Percentiles rank a stretch among this genome's conserved stretches.
Conservation (phyloP, 2,113 vertebrate species). For the Mirza zaza region DNA sequence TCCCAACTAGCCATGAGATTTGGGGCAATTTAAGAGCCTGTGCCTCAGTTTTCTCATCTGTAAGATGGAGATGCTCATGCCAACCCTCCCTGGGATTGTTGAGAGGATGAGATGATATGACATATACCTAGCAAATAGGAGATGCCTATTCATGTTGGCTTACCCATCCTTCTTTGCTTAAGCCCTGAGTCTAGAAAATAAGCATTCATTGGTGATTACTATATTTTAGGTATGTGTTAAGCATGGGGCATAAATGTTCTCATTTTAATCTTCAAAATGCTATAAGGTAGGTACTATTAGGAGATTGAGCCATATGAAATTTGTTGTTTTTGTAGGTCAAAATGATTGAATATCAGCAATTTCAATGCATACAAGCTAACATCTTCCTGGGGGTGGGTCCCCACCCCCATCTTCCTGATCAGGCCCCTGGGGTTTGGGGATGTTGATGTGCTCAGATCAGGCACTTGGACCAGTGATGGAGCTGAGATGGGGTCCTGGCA, state of each 20-base stretch:
- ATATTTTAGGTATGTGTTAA: not conserved
- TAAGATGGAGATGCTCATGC: not conserved
- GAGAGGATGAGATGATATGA: not conserved
- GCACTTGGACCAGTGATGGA: not conserved
- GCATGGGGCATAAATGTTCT: rapidly evolving
- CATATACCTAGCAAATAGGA: not conserved
- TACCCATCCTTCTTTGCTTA: not conserved
- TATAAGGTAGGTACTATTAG: not conserved
- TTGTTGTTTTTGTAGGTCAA: not conserved
- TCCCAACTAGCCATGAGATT: not conserved
- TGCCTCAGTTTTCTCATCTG: not conserved
- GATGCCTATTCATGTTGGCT: rapidly evolving
- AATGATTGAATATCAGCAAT: not conserved
- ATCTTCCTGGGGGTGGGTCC: not conserved
- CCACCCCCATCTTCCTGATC: too few species aligned
- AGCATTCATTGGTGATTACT: rapidly evolving
- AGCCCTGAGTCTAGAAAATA: not conserved
- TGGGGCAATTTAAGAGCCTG: not conserved
- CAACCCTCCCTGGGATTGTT: not conserved
- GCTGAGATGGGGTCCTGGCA: not conserved
- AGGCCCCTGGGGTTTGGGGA: not conserved
- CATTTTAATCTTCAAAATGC: not conserved
- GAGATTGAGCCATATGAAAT: not conserved
- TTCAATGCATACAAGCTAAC: not conserved
- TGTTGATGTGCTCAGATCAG: not conserved